Evolutionary conservation across 2,888 invertebrate genomes (phyloP), one percentile per base, ranked within the genome.

Genomic region (Meteorus colon): DNA sequence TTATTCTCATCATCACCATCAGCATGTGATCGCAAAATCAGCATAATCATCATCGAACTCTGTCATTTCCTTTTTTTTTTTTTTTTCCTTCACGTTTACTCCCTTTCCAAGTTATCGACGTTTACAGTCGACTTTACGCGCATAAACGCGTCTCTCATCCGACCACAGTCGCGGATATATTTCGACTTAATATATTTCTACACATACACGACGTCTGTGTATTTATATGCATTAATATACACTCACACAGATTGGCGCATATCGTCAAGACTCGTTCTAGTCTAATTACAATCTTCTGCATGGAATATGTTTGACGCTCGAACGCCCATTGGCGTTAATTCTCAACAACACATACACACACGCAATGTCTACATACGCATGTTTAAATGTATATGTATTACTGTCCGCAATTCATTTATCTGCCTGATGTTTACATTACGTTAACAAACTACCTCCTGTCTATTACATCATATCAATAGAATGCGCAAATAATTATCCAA

Each of bases 391-490:
- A 8, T 55, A 8, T 55, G 5, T 19, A 55, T 55, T 24, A 55
- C n/a, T 72, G 63, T 48, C 29, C 19, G 34, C 72, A 63, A 72
- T 63, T 72, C 63, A 72, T 72, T 72, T 63, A 63, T 72, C 48
- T 63, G 48, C 14, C 45, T 48, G 29, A 41, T 72, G 63, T 62
- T 72, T 63, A 72, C 72, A 72, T 72, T 72, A 72, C 51, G 63
- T 51, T 72, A 72, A 72, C 72, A 72, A 72, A 72, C 72, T 72
- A 31, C 72, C 72, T 72, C 72, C 63, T 72, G 72, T 72, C 72
- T 63, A 45, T 72, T 63, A 63, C 48, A 72, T 48, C 45, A 48
- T 62, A 62, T 48, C 72, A 29, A 72, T 45, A 72, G 48, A 72
- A 41, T 63, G 27, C 63, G 29, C 41, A 19, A 63, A 48, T 72